These are phyloP conservation scores for Phengaris arion DNA, from an alignment of 2,888 invertebrate species.

Conservation along the genomic window DNA sequence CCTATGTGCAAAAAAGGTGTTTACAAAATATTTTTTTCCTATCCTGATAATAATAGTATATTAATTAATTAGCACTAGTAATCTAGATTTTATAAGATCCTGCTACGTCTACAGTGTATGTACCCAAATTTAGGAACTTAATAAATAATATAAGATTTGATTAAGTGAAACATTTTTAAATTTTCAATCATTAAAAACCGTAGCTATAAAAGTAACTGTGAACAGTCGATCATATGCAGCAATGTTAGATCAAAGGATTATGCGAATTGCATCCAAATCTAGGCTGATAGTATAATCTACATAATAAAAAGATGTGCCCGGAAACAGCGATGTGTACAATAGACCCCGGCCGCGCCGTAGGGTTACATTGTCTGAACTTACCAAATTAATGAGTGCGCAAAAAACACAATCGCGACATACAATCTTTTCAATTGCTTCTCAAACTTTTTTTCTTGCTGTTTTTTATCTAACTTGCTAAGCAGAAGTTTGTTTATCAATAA, in stretches of 20 bases:
- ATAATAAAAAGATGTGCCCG: constrained; percentile 74
- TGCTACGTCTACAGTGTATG: too few relatives aligned
- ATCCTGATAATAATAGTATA: too few relatives aligned
- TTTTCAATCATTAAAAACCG: neutral
- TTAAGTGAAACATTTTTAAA: neutral
- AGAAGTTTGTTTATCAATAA: too few relatives aligned
- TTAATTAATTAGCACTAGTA: too few relatives aligned
- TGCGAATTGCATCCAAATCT: constrained; percentile 58
- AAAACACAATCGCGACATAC: constrained; percentile 73
- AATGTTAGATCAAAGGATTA: constrained; percentile 43
- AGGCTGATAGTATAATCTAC: constrained; percentile 70
- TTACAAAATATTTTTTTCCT: too few relatives aligned
- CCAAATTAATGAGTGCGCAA: constrained; percentile 76
- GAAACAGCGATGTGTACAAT: constrained; percentile 68
- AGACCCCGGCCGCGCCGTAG: constrained; percentile 59
- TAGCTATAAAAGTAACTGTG: neutral
- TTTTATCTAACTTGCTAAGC: neutral
- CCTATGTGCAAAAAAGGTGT: too few relatives aligned
- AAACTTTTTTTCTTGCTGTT: constrained; percentile 45
- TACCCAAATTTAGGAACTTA: too few relatives aligned
- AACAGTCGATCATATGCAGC: constrained; percentile 27
- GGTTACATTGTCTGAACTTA: constrained; percentile 72
- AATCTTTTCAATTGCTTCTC: constrained; percentile 59
- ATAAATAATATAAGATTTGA: too few relatives aligned
- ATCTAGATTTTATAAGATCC: too few relatives aligned